Evolutionary conservation across 2,888 invertebrate species (phyloP).

Genomic region (Oxytorus armatus): DNA sequence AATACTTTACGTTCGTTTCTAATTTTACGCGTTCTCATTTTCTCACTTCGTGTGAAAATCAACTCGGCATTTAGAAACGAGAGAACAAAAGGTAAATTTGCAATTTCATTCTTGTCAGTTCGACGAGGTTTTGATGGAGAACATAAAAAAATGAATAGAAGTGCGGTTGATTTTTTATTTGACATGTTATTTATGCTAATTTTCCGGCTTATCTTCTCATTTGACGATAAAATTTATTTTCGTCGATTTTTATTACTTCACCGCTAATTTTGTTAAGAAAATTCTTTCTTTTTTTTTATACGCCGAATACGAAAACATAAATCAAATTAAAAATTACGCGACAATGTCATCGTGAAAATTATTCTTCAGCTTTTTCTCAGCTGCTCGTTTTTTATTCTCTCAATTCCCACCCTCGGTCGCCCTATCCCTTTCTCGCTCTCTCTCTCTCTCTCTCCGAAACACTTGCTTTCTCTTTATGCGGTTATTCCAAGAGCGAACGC

Average conservation of each 20-base stretch:
- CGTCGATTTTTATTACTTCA: too few relatives aligned
- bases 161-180: too few relatives aligned
- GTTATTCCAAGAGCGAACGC: constrained; percentile 33
- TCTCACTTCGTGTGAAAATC: background rate
- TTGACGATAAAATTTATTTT: too few relatives aligned
- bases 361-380: constrained; percentile 15
- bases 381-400: constrained; percentile 40
- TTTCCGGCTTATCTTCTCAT: too few relatives aligned
- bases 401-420: constrained; percentile 18
- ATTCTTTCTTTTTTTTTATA: constrained; percentile 9
- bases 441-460: constrained; percentile 9
- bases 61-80: background rate
- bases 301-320: background rate
- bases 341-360: constrained; percentile 23
- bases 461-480: constrained; percentile 6
- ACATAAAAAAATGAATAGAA: background rate
- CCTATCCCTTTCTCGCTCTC: background rate
- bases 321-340: constrained; percentile 33
- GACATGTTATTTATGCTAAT: too few relatives aligned
- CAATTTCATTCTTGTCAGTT: background rate
- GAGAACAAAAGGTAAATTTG: background rate
- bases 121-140: background rate
- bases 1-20: constrained; percentile 12
- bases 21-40: background rate
- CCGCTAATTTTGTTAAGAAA: background rate